These are phyloP conservation scores for Acrobasis suavella DNA, from an alignment of 2,888 invertebrate genomes.

Conservation along the genomic window DNA sequence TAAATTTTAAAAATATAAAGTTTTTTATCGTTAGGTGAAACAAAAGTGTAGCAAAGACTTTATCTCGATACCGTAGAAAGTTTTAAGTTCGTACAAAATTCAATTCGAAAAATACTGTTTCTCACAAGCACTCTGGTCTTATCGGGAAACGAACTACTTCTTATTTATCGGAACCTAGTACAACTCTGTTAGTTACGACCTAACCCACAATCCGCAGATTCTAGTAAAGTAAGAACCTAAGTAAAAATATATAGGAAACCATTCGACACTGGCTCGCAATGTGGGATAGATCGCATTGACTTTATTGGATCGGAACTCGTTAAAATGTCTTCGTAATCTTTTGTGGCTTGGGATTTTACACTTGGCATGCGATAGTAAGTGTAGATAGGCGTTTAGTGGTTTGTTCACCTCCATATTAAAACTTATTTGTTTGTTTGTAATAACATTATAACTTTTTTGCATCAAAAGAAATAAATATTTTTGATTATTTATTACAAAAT, in stretches of 20 bases:
- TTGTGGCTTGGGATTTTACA: background rate
- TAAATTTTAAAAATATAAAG: no score
- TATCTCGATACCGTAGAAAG: no score
- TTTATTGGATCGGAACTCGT: slow-evolving; percentile 7
- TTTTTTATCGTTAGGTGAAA: no score
- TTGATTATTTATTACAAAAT: no score
- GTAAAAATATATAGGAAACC: background rate
- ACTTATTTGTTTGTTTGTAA: no score
- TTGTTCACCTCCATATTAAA: no score
- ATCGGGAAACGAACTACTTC: background rate
- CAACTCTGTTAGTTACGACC: background rate
- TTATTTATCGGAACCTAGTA: slow-evolving; percentile 7
- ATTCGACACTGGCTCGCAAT: background rate
- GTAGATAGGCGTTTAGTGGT: background rate
- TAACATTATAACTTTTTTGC: no score
- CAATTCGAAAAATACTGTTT: background rate
- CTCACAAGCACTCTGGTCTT: background rate
- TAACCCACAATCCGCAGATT: background rate
- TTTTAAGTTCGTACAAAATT: no score
- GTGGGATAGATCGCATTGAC: slow-evolving; percentile 10
- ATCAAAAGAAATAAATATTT: no score
- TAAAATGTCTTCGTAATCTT: slow-evolving; percentile 5
- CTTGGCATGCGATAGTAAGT: background rate
- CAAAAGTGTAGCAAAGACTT: no score
- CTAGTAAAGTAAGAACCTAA: background rate